phyloP scores from a whole-genome alignment of 37 sponge, comb jelly and placozoan species.

The Cliona cf. orientalis region DNA sequence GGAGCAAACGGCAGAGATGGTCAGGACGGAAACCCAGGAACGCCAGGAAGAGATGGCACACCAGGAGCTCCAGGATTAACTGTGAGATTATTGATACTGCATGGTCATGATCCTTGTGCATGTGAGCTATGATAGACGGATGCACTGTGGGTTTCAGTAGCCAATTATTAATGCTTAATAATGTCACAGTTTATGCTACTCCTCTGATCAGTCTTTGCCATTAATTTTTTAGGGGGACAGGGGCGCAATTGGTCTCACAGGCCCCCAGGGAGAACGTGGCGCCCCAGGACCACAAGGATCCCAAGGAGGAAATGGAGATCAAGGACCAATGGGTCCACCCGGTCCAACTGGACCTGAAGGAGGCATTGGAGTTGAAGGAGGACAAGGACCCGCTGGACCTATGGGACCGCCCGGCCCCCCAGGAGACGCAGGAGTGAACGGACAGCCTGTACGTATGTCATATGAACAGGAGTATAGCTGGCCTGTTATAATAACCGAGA shows the following conservation, averaged over 20 bases:
- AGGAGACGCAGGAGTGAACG: slow-evolving; percentile 35
- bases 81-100: slow-evolving; percentile 19
- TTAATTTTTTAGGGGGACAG: no score
- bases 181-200: no score
- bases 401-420: neutral
- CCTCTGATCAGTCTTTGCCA: no score
- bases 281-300: neutral
- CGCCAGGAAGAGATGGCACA: slow-evolving; percentile 26
- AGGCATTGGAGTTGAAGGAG: slow-evolving; percentile 17
- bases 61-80: slow-evolving; percentile 37
- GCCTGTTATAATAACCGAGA: no score
- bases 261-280: slow-evolving; percentile 10
- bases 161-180: no score
- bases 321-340: slow-evolving; percentile 11
- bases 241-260: neutral
- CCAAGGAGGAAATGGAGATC: neutral
- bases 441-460: no score
- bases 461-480: no score
- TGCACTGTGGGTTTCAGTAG: no score
- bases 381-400: slow-evolving; percentile 35
- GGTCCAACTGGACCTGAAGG: slow-evolving; percentile 13
- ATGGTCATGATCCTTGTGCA: no score
- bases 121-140: no score
- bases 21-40: slow-evolving; percentile 10
- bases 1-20: slow-evolving; percentile 30